Conservation (phyloP, 2,888 invertebrate genomes). For the Melinopterus prodromus region DNA sequence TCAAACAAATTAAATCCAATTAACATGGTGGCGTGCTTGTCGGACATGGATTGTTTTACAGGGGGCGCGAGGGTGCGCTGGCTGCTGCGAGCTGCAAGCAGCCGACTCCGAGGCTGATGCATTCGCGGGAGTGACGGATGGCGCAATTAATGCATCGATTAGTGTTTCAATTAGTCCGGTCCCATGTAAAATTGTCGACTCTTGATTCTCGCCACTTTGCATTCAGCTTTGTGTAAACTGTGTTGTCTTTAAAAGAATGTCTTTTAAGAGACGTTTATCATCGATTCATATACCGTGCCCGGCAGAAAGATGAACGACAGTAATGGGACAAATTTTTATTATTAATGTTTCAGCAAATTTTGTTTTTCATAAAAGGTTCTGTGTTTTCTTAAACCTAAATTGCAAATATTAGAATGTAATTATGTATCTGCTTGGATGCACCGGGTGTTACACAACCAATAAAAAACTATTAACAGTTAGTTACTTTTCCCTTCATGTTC, state of each 20-base stretch:
- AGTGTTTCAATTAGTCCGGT: background rate
- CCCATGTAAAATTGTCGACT: background rate
- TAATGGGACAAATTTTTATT: too few relatives aligned
- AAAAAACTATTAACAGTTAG: too few relatives aligned
- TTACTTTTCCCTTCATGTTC: too few relatives aligned
- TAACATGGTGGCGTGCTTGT: background rate
- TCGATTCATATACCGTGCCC: background rate
- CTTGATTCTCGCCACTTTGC: background rate
- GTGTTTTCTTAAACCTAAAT: too few relatives aligned
- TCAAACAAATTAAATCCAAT: background rate
- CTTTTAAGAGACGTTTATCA: background rate
- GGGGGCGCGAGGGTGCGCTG: background rate
- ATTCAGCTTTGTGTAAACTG: background rate
- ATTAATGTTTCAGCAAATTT: too few relatives aligned
- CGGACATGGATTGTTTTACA: constrained; percentile 4
- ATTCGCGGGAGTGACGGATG: background rate
- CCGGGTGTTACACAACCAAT: too few relatives aligned
- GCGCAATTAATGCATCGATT: constrained; percentile 4
- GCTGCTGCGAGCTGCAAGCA: background rate
- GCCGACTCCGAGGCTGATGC: background rate
- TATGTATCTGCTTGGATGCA: too few relatives aligned
- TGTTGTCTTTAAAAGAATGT: background rate
- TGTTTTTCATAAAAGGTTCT: too few relatives aligned
- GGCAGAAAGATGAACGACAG: too few relatives aligned
- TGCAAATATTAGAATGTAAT: too few relatives aligned